Evolutionary conservation across 2,888 invertebrate genomes (phyloP), one percentile per base, ranked within the genome.

Genomic region (Lasioglossum vierecki): DNA sequence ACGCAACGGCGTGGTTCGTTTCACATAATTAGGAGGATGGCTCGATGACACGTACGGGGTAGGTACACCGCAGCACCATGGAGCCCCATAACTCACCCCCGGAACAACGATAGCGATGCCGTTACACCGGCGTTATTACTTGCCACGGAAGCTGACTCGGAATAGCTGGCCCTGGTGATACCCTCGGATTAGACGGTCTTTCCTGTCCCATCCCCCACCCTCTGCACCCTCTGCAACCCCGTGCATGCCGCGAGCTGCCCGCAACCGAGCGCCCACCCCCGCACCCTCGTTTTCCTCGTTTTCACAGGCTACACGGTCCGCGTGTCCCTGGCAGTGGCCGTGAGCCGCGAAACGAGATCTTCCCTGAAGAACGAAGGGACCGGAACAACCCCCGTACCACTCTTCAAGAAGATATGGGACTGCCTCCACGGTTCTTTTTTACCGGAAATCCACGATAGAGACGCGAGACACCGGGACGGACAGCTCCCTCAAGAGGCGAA

Each of bases 341-440:
- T 91, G 92, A 93, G 91, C 92, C 93, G 93, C 91, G 92, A 93
- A 93, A 94, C 92, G 92, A 94, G 93, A 93, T 94, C 93, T n/a
- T 94, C 93, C 35, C 53, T 68, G 79, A 70, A 80, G 79, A 68
- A 22, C 78, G 81, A 78, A 75, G 81, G 75, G 77, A 78, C 72
- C 80, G 80, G 57, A 88, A 88, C 87, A 79, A 68, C 74, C n/a
- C 60, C n/a, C 57, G n/a, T 57, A 57, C 57, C 57, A 57, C n/a
- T 8, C 53, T 39, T 66, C 66, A 8, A 11, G 39, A 22, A 70
- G 57, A 57, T n/a, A 57, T n/a, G 57, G 57, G 57, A n/a, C 11
- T 57, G n/a, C 4, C n/a, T 57, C 57, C 57, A 9, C 57, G n/a
- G n/a, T 9, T n/a, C 8, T 4, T 57, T 57, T 57, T n/a, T 57